Evolutionary conservation across 2,797 vertebrate species (phyloP), one percentile per base, ranked within the genome.

Genomic region (Steatocranus sp.): DNA sequence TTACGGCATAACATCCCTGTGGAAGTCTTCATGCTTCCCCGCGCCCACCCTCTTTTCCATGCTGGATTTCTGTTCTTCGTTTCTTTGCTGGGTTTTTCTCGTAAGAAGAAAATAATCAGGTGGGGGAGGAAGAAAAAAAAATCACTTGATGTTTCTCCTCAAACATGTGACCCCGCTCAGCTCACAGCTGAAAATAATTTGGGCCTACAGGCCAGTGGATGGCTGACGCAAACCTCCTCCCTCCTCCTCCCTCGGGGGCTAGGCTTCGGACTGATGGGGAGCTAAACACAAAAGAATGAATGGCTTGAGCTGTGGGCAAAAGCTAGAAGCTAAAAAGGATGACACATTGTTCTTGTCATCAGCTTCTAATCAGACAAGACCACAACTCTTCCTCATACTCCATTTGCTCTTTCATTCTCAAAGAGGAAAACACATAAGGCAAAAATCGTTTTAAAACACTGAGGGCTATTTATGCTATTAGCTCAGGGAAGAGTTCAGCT

Each of bases 151-250:
- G 92, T 95, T 95, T 91, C 92, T 92, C 91, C 78, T 93, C 93
- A 95, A 95, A 95, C 95, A 95, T 93, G 94, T 95, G 95, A 96
- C 93, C 93, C 86, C 89, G 85, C 90, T 90, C 83, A 18, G 85
- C 91, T 95, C 93, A 94, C 96, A 97, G 95, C 95, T 97, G 96
- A 96, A 96, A 96, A 95, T 96, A 91, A 96, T 97, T 96, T 96
- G 87, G 90, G 85, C 82, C 92, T 91, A 81, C 89, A 91, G 89
- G 90, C 90, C 84, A 54, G 84, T 83, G 80, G 87, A 91, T 84
- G 88, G 88, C 86, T 93, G 89, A 92, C 32, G 84, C 90, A 92
- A 92, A 89, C 89, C 86, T 88, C 54, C 77, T 88, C 68, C 48
- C 77, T 87, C 70, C 81, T 81, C 66, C 30, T 18, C 50, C 85